Evolutionary conservation across 2,888 invertebrate genomes (phyloP).

Genomic region (Dryobotodes eremita): DNA sequence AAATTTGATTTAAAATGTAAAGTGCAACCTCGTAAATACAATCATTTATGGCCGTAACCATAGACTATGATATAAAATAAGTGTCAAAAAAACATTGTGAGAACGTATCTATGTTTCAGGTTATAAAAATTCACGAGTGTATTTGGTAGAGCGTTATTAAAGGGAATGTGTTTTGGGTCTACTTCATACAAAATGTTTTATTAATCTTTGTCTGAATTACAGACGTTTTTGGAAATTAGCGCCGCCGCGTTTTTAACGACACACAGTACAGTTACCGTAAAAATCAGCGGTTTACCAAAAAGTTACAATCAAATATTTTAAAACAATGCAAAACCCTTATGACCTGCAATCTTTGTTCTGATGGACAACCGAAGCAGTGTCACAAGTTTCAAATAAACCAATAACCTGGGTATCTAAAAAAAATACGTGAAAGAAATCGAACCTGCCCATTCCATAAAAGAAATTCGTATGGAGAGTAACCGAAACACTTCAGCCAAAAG

Average conservation of each 20-base stretch:
- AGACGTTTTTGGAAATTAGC: too few relatives aligned
- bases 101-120: slow-evolving; percentile 67
- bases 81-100: slow-evolving; percentile 73
- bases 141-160: slow-evolving; percentile 72
- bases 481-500: slow-evolving; percentile 51
- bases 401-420: neutral
- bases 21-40: slow-evolving; percentile 77
- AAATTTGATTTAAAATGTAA: slow-evolving; percentile 72
- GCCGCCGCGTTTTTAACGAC: neutral
- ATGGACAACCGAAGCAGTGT: neutral
- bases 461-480: slow-evolving; percentile 36
- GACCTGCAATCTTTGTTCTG: neutral
- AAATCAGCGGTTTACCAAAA: neutral
- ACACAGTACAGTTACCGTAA: neutral
- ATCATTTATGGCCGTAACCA: slow-evolving; percentile 69
- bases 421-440: neutral
- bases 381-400: neutral
- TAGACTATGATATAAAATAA: slow-evolving; percentile 76
- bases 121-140: slow-evolving; percentile 75
- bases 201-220: neutral
- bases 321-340: neutral
- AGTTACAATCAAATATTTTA: neutral
- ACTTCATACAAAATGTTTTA: slow-evolving; percentile 33
- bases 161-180: slow-evolving; percentile 26
- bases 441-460: neutral